Evolutionary conservation across 2,888 invertebrate genomes (phyloP), one percentile per base, ranked within the genome.

Genomic region (Drosophila gaucha): DNA sequence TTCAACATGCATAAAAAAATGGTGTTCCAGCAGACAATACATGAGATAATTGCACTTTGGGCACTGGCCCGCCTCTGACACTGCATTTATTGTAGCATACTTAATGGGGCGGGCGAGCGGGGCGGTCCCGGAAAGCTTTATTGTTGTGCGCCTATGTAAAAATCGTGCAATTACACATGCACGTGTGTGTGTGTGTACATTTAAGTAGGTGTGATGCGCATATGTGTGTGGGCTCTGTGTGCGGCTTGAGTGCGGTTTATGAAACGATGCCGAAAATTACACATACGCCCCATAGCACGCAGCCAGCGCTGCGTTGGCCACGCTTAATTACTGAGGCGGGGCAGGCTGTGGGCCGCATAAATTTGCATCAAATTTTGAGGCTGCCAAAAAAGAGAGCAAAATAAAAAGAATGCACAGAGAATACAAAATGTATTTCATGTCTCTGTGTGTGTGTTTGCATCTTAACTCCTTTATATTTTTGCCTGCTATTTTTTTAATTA

Each of bases 1-100:
- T 30, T 50, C 52, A 24, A 41, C 41, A 41, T 41, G 47, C 44
- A 28, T 10, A 41, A 46, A 54, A 52, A 39, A 52, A 38, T 59
- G 76, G 68, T 82, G 69, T 87, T 69, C 49, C 71, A 55, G 79
- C 80, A 88, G 86, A 86, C 86, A 89, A 86, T 86, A 77, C 89
- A 86, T 74, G 80, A 76, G 88, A 88, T 86, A 89, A 86, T 86
- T 86, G 89, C 86, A 86, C 88, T 89, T 89, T 89, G 86, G 89
- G 88, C 86, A 82, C 52, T 60, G 46, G 74, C 66, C 74, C 84
- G 72, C 70, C 85, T 80, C 80, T 86, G 88, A 87, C 88, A 87
- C 77, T 80, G 88, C 86, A 86, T 78, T 86, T 88, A 88, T 78
- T 84, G 86, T 88, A 88, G 84, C 84, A 88, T 88, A 88, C 84